Evolutionary conservation across 2,888 invertebrate species (phyloP).

Genomic region (Tetranychus piercei): DNA sequence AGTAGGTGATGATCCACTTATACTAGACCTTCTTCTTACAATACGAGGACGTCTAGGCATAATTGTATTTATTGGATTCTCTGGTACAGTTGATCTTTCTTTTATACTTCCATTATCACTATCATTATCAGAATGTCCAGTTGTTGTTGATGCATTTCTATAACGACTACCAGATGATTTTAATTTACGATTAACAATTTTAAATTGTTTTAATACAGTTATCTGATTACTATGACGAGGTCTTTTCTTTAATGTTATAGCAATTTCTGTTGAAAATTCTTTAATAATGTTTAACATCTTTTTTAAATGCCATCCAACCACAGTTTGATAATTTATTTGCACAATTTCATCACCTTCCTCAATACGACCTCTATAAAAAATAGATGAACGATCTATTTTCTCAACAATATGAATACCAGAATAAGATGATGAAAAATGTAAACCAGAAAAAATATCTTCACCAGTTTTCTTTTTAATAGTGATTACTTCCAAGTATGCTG

Average conservation of each 20-base stretch:
- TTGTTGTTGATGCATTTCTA: slow-evolving; percentile 8
- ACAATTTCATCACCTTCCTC: slow-evolving; percentile 92
- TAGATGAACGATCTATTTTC: slow-evolving; percentile 49
- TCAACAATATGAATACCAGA: slow-evolving; percentile 57
- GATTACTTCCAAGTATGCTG: slow-evolving; percentile 70
- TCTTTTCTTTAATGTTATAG: slow-evolving; percentile 59
- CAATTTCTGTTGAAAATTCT: slow-evolving; percentile 54
- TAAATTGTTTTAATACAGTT: slow-evolving; percentile 25
- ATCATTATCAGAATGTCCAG: background rate
- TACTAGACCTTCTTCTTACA: slow-evolving; percentile 52
- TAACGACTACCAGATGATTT: background rate
- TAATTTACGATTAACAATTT: slow-evolving; percentile 13
- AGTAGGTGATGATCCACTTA: slow-evolving; percentile 60
- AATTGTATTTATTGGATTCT: background rate
- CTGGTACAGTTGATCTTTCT: background rate
- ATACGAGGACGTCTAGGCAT: background rate
- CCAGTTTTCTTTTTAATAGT: slow-evolving; percentile 54
- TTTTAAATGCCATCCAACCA: slow-evolving; percentile 60
- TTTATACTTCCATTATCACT: background rate
- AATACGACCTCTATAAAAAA: slow-evolving; percentile 57
- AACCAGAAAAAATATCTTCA: slow-evolving; percentile 55
- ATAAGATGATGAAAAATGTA: slow-evolving; percentile 68
- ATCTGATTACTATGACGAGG: slow-evolving; percentile 43
- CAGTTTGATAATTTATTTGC: slow-evolving; percentile 51
- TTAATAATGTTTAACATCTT: slow-evolving; percentile 50